Base-by-base conservation (phyloP, 2,888 invertebrate genomes). In the Tetranychus piercei region DNA sequence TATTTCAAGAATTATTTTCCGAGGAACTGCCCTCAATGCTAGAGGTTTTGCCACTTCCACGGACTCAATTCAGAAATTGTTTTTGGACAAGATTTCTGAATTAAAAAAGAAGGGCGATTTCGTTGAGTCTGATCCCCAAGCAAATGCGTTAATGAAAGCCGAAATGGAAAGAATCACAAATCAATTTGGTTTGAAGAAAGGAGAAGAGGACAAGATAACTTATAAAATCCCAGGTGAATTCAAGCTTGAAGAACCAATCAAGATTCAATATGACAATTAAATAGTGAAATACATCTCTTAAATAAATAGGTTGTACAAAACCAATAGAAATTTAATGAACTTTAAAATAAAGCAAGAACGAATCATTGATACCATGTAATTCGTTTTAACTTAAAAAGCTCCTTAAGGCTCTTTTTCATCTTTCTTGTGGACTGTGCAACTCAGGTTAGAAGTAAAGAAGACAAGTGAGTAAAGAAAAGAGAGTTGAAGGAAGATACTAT, bases 61-160 rank as follows among this genome's bases (percentile, higher is more conserved):
- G 9, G 78, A 78, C 73, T 78, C 78, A 2, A 78, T 78, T 67
- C 78, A 78, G 67, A 78, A 78, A 72, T 73, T 78, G 11, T 78
- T 78, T 66, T 72, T 78, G n/a, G 78, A 78, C 2, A 78, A 78
- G 69, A 73, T 78, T 1, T 76, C 76, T 34, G 78, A 78, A 70
- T 78, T 78, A 44, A 72, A 34, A 15, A 74, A 75, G 44, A 77
- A 75, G 44, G 55, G 15, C 7, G 55, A 15, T 55, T 55, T 55
- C 2, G 7, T 55, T 55, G 55, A 55, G 15, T 55, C 55, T 15
- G 55, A 55, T 55, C 6, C 55, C 15, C 9, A 55, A 55, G 9
- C 55, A 55, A 15, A 15, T 55, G 11, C 9, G 55, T 2, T 55
- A 15, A 1, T 55, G 15, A 15, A 9, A 15, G 55, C 9, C 15